phyloP scores from a whole-genome alignment of 2,888 invertebrate genomes.

The Amphimallon solstitiale region DNA sequence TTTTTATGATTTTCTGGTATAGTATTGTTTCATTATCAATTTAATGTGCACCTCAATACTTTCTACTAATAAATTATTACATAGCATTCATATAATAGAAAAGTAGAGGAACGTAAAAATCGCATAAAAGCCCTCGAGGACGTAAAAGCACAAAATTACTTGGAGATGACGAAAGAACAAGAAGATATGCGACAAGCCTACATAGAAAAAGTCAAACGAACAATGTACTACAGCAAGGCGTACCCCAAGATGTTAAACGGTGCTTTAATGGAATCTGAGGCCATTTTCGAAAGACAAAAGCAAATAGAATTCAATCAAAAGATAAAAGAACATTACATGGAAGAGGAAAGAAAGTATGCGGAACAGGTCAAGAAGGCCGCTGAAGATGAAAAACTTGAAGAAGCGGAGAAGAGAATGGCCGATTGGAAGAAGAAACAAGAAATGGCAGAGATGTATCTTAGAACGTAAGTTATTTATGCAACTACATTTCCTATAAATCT shows the following conservation, averaged over 20 bases:
- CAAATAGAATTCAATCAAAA: conserved; percentile 55
- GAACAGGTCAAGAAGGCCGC: conserved; percentile 50
- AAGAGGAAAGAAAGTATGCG: conserved; percentile 51
- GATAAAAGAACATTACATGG: conserved; percentile 55
- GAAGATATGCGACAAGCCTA: conserved; percentile 49
- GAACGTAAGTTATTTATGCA: conserved; percentile 45
- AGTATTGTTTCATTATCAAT: no score
- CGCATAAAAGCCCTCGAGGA: conserved; percentile 41
- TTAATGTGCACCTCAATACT: no score
- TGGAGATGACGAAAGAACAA: conserved; percentile 49
- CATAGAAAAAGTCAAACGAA: conserved; percentile 52
- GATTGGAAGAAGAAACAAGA: conserved; percentile 48
- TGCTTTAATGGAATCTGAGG: conserved; percentile 55
- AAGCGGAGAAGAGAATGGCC: conserved; percentile 48
- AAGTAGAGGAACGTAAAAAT: conserved; percentile 42
- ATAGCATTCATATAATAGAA: conserved; percentile 37
- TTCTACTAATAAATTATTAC: background rate
- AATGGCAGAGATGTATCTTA: conserved; percentile 44
- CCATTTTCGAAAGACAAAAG: conserved; percentile 55
- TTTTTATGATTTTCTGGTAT: no score
- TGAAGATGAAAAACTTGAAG: conserved; percentile 50
- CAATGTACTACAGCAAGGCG: conserved; percentile 53
- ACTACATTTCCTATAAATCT: no score
- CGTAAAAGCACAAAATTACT: conserved; percentile 41
- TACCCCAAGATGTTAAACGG: conserved; percentile 55